Percentiles rank a stretch among this genome's conserved stretches.
Conservation (phyloP, 2,113 vertebrate species). For the Gallinago jamesoni region DNA sequence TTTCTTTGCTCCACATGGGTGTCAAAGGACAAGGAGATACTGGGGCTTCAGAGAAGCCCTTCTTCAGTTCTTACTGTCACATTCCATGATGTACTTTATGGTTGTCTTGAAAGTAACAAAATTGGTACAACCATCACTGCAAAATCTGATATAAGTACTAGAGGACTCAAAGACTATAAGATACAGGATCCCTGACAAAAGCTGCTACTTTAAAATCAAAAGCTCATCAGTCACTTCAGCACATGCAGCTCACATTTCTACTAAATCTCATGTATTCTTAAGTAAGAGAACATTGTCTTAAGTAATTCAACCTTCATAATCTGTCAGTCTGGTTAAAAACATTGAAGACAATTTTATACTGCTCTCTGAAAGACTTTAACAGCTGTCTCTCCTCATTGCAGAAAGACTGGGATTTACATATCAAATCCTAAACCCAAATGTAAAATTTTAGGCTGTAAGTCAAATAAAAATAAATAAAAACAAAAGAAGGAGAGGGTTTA, state of each 20-base stretch:
- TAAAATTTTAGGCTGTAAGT: neutral
- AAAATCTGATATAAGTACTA: neutral
- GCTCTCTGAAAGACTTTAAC: neutral
- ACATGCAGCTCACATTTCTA: neutral
- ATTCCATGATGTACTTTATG: neutral
- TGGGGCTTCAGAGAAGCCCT: neutral
- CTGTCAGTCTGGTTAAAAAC: neutral
- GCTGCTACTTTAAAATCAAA: neutral
- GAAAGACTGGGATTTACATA: neutral
- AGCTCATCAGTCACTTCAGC: neutral
- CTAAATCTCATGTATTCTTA: neutral
- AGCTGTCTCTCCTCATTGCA: neutral
- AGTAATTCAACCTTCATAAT: neutral
- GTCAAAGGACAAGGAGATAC: too few species aligned
- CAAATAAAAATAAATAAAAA: neutral
- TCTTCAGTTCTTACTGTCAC: neutral
- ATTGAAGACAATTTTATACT: neutral
- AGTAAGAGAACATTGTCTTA: neutral
- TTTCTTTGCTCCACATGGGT: accelerated
- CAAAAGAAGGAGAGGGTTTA: neutral
- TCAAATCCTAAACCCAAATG: neutral
- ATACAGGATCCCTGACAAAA: neutral
- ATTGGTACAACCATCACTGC: neutral
- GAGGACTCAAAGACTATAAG: neutral
- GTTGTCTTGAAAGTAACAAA: neutral